These are phyloP conservation scores for Ommatoiulus sabulosus DNA, from an alignment of 2,888 invertebrate genomes.

Conservation along the genomic window DNA sequence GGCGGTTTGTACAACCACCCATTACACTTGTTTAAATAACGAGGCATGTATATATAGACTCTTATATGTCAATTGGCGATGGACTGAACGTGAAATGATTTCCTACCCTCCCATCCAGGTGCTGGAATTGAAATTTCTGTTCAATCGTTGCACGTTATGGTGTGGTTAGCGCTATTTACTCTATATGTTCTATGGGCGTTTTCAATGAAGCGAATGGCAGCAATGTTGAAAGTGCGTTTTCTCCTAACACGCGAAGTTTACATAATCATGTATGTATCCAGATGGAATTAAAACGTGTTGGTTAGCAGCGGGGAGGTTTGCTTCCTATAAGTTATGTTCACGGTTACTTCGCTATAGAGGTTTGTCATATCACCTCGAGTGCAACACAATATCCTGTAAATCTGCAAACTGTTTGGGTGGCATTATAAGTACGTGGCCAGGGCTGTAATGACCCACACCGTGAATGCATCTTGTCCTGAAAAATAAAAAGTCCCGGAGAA, in stretches of 20 bases:
- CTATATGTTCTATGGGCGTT: background rate
- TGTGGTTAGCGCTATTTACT: background rate
- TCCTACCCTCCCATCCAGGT: background rate
- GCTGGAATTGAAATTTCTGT: background rate
- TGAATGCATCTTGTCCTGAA: background rate
- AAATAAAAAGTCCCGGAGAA: background rate
- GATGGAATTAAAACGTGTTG: constrained; percentile 39
- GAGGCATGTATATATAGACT: background rate
- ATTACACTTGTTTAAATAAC: background rate
- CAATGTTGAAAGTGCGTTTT: background rate
- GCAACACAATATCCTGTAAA: background rate
- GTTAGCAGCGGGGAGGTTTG: constrained; percentile 8
- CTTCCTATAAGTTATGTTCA: background rate
- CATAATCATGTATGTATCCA: background rate
- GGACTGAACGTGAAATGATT: background rate
- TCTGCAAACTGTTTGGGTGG: constrained; percentile 37
- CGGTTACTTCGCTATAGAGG: background rate
- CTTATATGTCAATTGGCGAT: background rate
- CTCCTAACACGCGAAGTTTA: background rate
- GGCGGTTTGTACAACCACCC: background rate
- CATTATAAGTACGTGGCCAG: background rate
- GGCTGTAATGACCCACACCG: background rate
- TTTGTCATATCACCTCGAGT: constrained; percentile 30
- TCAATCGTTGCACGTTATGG: background rate
- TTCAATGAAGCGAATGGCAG: background rate